Base-by-base conservation (phyloP, 2,797 vertebrate genomes). In the Hippoglossus hippoglossus region DNA sequence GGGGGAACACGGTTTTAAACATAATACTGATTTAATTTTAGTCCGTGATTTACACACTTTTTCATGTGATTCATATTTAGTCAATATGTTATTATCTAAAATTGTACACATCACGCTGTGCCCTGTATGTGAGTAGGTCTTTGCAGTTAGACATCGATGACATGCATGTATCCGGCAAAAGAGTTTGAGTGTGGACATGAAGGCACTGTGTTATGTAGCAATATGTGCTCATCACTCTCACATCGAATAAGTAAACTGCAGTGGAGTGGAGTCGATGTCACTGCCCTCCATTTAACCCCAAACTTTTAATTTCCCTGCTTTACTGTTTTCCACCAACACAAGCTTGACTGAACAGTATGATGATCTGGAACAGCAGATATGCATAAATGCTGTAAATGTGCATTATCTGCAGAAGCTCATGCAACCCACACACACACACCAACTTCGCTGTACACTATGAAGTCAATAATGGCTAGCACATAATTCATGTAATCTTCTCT, bases 241-340 rank as follows among this genome's bases (percentile, higher is more conserved):
- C 36, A 11, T 36, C 36, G 11, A 1, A 36, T 12, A 36, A 36
- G 34, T 36, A 36, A 36, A 36, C 34, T 36, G 36, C 36, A 36
- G 10, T 15, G 41, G 16, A 44, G 41, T 54, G 9, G 19, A 58
- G 47, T 54, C 34, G 6, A 64, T 56, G 26, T 65, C 49, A 22
- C 69, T 70, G 34, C 41, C 56, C 36, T 79, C 55, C n/a, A 68
- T 79, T 78, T 77, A 4, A 39, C 36, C 36, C 36, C 36, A 39
- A 39, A 39, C 36, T 39, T 39, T 13, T 39, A 39, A 73, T 62
- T 78, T 26, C 3, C 18, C 28, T 25, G 47, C 22, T 5, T 41
- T 28, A 64, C 51, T 49, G 50, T 63, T 69, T 66, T 61, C 46
- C 28, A 59, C 63, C 54, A 59, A 63, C 73, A 71, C 68, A 71